Base-by-base conservation (phyloP, 2,113 vertebrate genomes). In the Amia ocellicauda region DNA sequence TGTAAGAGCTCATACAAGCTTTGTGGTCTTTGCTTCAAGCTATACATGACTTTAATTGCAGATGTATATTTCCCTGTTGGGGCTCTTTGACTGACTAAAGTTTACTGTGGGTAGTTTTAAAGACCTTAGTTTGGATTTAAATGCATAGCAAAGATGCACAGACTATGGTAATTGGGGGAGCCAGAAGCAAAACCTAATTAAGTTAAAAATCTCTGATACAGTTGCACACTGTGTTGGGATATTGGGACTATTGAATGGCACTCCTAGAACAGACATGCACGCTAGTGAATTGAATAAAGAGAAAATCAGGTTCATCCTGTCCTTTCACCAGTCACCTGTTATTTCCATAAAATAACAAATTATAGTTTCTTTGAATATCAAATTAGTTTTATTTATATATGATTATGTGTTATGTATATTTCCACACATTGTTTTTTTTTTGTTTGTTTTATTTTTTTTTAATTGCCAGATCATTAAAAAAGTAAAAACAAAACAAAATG, bases 231-330 rank as follows among this genome's bases (percentile, higher is more conserved):
- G 1, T 42, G 17, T 40, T 66, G 63, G 55, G 63, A 66, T 40
- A 43, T 26, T 40, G 55, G 20, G 60, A 43, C 19, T 63, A 31
- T 14, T 40, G 47, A 64, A 2, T 53, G 3, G 55, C 26, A 29
- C 70, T 60, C 76, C 66, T 54, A 72, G 62, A 65, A n/a, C 19
- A 62, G 63, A 52, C 68, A 24, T 19, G 10, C 41, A 47, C 63
- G 20, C 63, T 31, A 27, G 43, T 27, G 43, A n/a, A 19, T 16
- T 7, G 23, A 42, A 45, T 9, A 17, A 23, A 65, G 28, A 41
- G 56, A 28, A 5, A 29, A 45, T 47, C 19, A 29, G 23, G 14
- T 17, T 60, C 17, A 7, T 29, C 28, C 23, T 61, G 23, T 43
- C 23, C 31, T 41, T 16, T 45, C 64, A 57, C 58, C 56, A 14